Percentiles rank a stretch among this genome's conserved stretches.
Conservation (phyloP, 2,113 vertebrate species). For the Andinoacara biseriatus region DNA sequence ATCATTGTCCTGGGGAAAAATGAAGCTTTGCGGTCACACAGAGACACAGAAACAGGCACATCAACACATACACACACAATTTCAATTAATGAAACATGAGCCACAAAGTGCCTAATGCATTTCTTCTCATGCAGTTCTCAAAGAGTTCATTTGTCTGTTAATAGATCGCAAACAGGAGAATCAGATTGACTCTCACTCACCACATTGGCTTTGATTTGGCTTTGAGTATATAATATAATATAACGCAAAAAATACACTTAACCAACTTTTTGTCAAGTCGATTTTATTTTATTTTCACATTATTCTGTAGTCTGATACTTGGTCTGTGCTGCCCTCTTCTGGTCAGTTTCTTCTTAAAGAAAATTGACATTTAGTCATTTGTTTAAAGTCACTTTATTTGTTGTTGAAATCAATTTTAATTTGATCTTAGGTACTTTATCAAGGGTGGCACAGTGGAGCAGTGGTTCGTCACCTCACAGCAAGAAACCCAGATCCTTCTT, state of each 20-base stretch:
- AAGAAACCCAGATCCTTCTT: too few relatives aligned
- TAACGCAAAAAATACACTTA: background rate
- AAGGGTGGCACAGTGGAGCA: too few relatives aligned
- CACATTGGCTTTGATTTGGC: background rate
- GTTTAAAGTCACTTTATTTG: background rate
- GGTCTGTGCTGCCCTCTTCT: slow-evolving; percentile 54
- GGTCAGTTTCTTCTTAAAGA: background rate
- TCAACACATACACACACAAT: background rate
- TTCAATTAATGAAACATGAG: background rate
- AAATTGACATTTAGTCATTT: background rate
- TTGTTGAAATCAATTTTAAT: accelerated
- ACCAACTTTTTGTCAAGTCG: background rate
- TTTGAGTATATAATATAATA: background rate
- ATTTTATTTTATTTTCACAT: too few relatives aligned
- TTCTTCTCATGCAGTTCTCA: background rate
- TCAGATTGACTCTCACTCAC: background rate
- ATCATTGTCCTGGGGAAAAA: background rate
- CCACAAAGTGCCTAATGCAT: background rate
- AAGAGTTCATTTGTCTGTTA: background rate
- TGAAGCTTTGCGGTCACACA: background rate
- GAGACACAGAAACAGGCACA: background rate
- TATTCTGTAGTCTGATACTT: accelerated
- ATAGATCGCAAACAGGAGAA: background rate
- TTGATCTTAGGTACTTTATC: background rate
- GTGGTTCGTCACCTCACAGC: too few relatives aligned